Percentiles rank a stretch among this genome's conserved stretches.
These are phyloP conservation scores for Coregonus suidteri DNA, from an alignment of 2,797 vertebrate species.

Conservation along the genomic window DNA sequence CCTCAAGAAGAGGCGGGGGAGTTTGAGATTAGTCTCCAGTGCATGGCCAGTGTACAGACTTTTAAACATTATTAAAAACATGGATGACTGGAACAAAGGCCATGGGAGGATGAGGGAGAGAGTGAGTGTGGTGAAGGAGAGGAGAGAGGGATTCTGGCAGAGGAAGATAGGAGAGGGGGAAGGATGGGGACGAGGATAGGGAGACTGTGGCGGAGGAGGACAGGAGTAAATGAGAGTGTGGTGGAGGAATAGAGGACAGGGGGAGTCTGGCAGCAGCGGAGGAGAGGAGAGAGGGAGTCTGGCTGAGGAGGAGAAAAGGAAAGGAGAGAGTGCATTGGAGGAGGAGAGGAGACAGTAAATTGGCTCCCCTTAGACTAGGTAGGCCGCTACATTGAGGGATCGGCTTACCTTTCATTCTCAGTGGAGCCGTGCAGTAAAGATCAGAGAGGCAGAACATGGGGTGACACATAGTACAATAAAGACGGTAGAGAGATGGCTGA, in stretches of 20 bases:
- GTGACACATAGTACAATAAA: not conserved
- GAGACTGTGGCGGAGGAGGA: too few species aligned
- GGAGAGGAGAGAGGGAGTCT: not conserved
- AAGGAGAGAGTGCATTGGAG: not conserved
- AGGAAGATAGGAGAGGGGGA: not conserved
- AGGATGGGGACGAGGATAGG: too few species aligned
- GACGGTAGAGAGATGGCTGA: too few species aligned
- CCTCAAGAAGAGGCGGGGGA: too few species aligned
- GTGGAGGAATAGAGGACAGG: not conserved
- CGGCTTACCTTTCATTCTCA: conserved; percentile 8
- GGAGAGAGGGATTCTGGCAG: not conserved
- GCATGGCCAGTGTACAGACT: too few species aligned
- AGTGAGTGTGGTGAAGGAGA: not conserved
- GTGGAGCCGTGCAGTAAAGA: not conserved
- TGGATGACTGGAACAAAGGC: not conserved
- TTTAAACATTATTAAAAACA: too few species aligned
- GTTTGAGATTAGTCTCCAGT: too few species aligned
- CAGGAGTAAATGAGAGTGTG: too few species aligned
- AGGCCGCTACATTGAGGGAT: conserved; percentile 5
- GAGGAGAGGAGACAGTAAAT: not conserved
- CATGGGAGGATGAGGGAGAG: not conserved
- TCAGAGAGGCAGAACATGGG: not conserved
- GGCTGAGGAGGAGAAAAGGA: not conserved
- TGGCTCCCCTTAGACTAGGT: not conserved
- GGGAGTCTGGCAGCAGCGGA: not conserved